Evolutionary conservation across 2,888 invertebrate species (phyloP), one percentile per base, ranked within the genome.

Genomic region (Acheta domesticus): DNA sequence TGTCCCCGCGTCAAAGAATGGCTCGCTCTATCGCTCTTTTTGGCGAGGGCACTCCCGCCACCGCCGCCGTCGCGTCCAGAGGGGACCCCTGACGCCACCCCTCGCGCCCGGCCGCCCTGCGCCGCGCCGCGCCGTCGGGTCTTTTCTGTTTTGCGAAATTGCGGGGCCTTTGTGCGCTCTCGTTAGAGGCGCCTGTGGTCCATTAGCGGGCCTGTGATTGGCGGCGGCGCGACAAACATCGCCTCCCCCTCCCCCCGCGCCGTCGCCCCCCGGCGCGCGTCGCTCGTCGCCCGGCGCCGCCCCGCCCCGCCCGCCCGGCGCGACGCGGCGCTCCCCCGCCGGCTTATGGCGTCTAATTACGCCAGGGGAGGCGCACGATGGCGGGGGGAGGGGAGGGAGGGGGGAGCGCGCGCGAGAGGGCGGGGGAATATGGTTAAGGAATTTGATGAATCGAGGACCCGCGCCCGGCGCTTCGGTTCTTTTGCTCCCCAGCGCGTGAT

Each of bases 101-200:
- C 36, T 36, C 36, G 36, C 36, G 36, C 36, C 8, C 36, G 36
- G 36, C 36, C 36, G 36, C 36, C 1, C 36, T 8, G 36, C 36
- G 36, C 36, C 36, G 36, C 36, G 36, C 36, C 36, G 36, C 36
- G 36, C 36, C 36, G 36, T 36, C 36, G n/a, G 62, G 62, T n/a
- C 62, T 62, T 62, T 62, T 62, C 62, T 62, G 62, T 62, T 62
- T 62, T 62, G 62, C 62, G 62, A 62, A 62, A 62, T 62, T 62
- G 62, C 62, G 62, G 62, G 62, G 14, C 62, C 62, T 62, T 62
- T 62, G 62, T n/a, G n/a, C 14, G 62, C 16, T n/a, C 62, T 62
- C 62, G 62, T 62, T 62, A 62, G 62, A n/a, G 62, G 62, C 62
- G 62, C 62, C 62, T 62, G 62, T 62, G 62, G 62, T 62, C 62